Conservation (phyloP, 2,797 vertebrate genomes). For the Pitangus sulphuratus region DNA sequence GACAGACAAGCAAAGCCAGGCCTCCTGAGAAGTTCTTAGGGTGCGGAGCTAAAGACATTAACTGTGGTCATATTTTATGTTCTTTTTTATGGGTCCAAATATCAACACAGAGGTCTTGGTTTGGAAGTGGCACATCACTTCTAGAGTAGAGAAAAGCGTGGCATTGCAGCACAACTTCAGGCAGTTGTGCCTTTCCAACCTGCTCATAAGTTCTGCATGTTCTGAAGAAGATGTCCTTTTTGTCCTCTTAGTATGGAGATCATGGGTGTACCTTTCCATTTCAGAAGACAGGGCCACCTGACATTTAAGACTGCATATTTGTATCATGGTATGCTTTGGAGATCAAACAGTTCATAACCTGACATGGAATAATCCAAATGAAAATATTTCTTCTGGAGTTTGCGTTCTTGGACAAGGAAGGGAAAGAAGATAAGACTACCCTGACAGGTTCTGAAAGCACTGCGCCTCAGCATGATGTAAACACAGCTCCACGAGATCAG, state of each 20-base stretch:
- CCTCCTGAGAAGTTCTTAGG: neutral
- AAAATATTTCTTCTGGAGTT: neutral
- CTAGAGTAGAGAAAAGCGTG: fast-evolving
- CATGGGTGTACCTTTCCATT: fast-evolving
- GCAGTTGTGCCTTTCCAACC: neutral
- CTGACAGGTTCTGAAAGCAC: neutral
- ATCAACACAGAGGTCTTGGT: neutral
- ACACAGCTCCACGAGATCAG: neutral
- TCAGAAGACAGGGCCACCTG: neutral
- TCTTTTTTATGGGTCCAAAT: neutral
- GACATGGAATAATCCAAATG: neutral
- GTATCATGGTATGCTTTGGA: neutral
- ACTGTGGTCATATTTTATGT: neutral
- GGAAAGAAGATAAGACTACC: neutral
- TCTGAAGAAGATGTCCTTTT: neutral
- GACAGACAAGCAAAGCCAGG: neutral
- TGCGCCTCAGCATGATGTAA: neutral
- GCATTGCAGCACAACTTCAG: neutral
- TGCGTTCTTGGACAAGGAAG: neutral
- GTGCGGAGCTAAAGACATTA: neutral
- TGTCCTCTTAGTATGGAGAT: neutral
- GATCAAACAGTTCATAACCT: neutral
- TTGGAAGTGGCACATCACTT: neutral
- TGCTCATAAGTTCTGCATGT: fast-evolving
- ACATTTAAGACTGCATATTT: neutral